phyloP scores from a whole-genome alignment of 2,113 vertebrate species.

The Microcebus jonahi region DNA sequence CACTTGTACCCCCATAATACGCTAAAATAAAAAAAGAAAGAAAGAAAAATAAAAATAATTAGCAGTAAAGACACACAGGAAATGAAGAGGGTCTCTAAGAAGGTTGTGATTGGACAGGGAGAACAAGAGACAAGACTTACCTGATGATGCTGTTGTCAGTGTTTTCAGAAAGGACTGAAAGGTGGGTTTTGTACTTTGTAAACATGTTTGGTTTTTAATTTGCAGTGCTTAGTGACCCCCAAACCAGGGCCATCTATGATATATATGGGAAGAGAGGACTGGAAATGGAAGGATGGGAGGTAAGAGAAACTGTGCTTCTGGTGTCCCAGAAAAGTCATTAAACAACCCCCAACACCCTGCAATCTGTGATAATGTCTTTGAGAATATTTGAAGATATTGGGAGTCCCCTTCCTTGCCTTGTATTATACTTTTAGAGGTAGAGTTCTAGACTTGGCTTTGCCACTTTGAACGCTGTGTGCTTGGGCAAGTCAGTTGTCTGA shows the following conservation, averaged over 20 bases:
- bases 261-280: slow-evolving; percentile 98
- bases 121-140: background rate
- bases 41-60: background rate
- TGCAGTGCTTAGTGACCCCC: slow-evolving; percentile 97
- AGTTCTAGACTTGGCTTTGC: background rate
- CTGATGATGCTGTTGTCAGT: accelerated
- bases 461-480: background rate
- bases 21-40: background rate
- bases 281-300: slow-evolving; percentile 99
- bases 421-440: background rate
- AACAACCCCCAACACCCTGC: accelerated
- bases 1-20: too few species aligned
- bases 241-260: slow-evolving; percentile 98
- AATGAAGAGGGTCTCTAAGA: background rate
- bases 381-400: accelerated
- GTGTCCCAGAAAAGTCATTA: background rate
- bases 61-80: background rate
- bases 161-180: background rate
- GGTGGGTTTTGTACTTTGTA: slow-evolving; percentile 18
- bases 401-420: too few species aligned
- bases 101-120: too few species aligned
- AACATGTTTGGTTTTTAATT: slow-evolving; percentile 73
- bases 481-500: background rate
- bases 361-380: background rate
- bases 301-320: slow-evolving; percentile 80